phyloP scores from a whole-genome alignment of 2,797 vertebrate species.

The Gallinago nigripennis region DNA sequence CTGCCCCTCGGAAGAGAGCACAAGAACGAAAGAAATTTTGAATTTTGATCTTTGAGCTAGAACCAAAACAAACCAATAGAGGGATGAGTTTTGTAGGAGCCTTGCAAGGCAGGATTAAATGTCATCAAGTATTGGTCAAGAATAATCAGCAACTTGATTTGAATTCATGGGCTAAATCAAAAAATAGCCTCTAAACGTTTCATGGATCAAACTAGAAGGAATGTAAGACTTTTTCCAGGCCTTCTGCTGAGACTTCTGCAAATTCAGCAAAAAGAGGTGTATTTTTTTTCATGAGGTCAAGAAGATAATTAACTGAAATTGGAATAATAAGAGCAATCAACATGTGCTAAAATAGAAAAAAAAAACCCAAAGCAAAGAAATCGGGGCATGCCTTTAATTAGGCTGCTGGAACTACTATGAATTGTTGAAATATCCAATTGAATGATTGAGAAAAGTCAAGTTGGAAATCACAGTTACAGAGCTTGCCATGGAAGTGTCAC shows the following conservation, averaged over 20 bases:
- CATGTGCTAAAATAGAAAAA: not conserved
- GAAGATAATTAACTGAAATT: slow-evolving; percentile 12
- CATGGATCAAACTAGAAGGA: not conserved
- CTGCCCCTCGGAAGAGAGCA: not conserved
- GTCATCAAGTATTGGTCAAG: not conserved
- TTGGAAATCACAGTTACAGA: not conserved
- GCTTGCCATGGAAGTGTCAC: not conserved
- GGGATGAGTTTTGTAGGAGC: not conserved
- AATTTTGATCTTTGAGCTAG: not conserved
- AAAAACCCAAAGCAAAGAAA: not conserved
- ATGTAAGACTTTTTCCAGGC: not conserved
- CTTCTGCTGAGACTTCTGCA: not conserved
- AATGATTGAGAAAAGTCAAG: not conserved
- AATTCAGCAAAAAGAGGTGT: not conserved
- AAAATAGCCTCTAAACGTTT: not conserved
- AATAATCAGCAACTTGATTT: not conserved
- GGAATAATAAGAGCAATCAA: slow-evolving; percentile 1
- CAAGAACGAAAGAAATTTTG: not conserved
- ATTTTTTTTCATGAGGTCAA: not conserved
- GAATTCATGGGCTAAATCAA: not conserved
- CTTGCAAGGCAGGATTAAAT: not conserved
- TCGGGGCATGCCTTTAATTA: slow-evolving; percentile 7
- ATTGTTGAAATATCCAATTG: not conserved
- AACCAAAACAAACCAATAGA: not conserved
- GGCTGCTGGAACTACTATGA: not conserved